A percentile compares a stretch with the other conserved stretches of the same genome.
phyloP scores from a whole-genome alignment of 2,797 vertebrate genomes.

The Enoplosus armatus region DNA sequence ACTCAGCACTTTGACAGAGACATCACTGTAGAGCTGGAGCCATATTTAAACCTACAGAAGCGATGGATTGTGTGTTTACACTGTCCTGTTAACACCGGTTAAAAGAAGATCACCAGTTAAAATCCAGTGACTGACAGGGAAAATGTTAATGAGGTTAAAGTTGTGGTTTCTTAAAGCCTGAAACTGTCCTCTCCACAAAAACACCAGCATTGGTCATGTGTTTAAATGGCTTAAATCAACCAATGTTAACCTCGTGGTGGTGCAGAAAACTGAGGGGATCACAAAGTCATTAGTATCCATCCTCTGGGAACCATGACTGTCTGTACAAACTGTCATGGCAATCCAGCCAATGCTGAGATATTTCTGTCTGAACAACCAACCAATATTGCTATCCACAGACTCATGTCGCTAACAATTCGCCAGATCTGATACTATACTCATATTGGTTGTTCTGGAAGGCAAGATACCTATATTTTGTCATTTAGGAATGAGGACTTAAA shows the following conservation, averaged over 20 bases:
- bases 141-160: too few relatives aligned
- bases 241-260: background rate
- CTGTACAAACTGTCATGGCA: too few relatives aligned
- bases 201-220: too few relatives aligned
- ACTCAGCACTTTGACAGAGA: slow-evolving; percentile 33
- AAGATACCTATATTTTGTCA: background rate
- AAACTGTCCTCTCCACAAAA: too few relatives aligned
- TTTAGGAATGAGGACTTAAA: background rate
- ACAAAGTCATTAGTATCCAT: background rate
- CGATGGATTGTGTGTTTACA: slow-evolving; percentile 21
- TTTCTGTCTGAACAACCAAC: background rate
- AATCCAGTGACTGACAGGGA: too few relatives aligned
- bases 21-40: slow-evolving; percentile 24
- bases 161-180: too few relatives aligned
- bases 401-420: too few relatives aligned
- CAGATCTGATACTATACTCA: background rate
- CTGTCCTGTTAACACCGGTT: slow-evolving; percentile 18
- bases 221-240: too few relatives aligned
- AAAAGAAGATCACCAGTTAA: too few relatives aligned
- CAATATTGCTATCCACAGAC: background rate
- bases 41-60: slow-evolving; percentile 28
- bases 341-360: too few relatives aligned
- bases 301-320: background rate
- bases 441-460: background rate
- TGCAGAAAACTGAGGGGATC: too few relatives aligned